These are phyloP conservation scores for Dugesia japonica DNA, from an alignment of 2,888 invertebrate species.

Conservation along the genomic window DNA sequence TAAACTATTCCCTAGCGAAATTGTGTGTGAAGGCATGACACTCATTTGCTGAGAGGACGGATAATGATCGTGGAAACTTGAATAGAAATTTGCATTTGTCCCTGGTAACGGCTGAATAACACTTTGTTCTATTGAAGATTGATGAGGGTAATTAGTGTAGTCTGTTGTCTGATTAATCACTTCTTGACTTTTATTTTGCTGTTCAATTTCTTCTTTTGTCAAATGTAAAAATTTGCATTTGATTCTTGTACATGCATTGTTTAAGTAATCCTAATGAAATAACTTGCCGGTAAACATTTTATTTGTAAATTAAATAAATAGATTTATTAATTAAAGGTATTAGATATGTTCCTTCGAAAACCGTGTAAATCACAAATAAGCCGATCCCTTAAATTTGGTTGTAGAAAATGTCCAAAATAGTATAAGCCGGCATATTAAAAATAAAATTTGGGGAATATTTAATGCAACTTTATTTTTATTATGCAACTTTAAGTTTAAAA, in stretches of 20 bases:
- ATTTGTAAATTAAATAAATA: too few relatives aligned
- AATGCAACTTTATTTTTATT: too few relatives aligned
- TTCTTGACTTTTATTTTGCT: neutral
- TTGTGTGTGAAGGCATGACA: conserved; percentile 6
- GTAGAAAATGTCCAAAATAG: too few relatives aligned
- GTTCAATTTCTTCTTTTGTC: conserved; percentile 3
- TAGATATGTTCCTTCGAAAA: too few relatives aligned
- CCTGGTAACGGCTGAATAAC: neutral
- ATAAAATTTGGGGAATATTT: too few relatives aligned
- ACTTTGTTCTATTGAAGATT: conserved; percentile 7
- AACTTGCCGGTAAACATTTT: too few relatives aligned
- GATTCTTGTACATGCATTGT: neutral
- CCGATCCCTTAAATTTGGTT: too few relatives aligned
- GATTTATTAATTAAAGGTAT: too few relatives aligned
- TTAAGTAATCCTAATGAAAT: neutral
- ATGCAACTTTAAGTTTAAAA: too few relatives aligned
- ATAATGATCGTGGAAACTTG: neutral
- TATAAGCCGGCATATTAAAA: too few relatives aligned
- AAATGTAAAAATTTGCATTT: conserved; percentile 4
- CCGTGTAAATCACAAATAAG: too few relatives aligned
- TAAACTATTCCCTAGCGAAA: neutral
- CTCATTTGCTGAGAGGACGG: conserved; percentile 20
- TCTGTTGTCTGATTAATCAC: neutral
- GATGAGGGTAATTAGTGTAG: neutral
- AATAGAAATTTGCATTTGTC: neutral